Evolutionary conservation across 1,140 invertebrate species (phyloP).

Genomic region (Lordiphosa mommai): DNA sequence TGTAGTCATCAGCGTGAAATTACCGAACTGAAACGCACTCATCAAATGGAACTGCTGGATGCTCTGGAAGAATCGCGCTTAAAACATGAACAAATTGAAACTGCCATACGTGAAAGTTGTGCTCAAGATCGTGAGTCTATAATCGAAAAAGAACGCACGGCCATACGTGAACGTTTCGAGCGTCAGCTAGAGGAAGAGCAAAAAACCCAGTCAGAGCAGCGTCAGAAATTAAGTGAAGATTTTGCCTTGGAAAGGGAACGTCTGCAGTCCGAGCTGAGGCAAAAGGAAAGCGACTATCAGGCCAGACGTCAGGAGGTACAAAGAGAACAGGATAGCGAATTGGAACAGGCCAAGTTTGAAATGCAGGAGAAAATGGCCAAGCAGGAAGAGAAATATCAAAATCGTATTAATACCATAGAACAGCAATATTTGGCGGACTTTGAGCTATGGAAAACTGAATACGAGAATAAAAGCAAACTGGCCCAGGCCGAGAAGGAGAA

Average conservation of each 20-base stretch:
- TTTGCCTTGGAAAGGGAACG: constrained; percentile 79
- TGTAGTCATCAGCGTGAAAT: constrained; percentile 83
- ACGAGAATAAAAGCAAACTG: constrained; percentile 82
- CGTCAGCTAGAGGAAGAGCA: constrained; percentile 82
- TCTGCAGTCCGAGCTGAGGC: constrained; percentile 63
- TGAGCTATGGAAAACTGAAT: constrained; percentile 82
- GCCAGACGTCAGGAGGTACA: constrained; percentile 51
- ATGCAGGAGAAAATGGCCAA: constrained; percentile 80
- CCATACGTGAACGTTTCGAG: constrained; percentile 81
- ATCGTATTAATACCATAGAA: constrained; percentile 81
- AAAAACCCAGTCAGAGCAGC: constrained; percentile 81
- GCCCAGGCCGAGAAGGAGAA: constrained; percentile 82
- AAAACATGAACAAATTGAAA: constrained; percentile 81
- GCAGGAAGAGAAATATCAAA: constrained; percentile 78
- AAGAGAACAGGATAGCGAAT: constrained; percentile 63
- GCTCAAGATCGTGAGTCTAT: constrained; percentile 81
- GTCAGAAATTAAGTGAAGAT: constrained; percentile 80
- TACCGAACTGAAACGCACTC: constrained; percentile 81
- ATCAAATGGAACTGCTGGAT: constrained; percentile 81
- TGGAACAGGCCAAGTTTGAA: constrained; percentile 80
- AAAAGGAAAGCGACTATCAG: constrained; percentile 78
- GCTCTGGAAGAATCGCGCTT: constrained; percentile 68
- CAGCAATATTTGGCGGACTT: constrained; percentile 81
- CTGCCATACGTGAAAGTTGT: constrained; percentile 80
- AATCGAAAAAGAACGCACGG: constrained; percentile 81